phyloP scores from a whole-genome alignment of 2,113 vertebrate species.

The Mastomys natalensis region DNA sequence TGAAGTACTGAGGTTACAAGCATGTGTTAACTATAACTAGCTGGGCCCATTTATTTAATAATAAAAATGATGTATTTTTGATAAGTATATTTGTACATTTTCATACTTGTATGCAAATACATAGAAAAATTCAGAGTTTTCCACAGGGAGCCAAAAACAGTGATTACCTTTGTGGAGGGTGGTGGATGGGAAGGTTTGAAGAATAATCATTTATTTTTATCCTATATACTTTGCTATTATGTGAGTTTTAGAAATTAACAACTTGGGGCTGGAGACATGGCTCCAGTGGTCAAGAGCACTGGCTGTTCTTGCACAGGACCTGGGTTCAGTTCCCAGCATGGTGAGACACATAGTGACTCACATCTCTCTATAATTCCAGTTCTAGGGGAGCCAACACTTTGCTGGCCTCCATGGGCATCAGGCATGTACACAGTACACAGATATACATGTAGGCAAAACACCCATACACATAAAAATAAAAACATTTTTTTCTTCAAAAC shows the following conservation, averaged over 20 bases:
- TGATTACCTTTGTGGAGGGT: too few species aligned
- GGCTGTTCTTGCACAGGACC: background rate
- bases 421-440: background rate
- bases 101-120: background rate
- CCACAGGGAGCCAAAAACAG: background rate
- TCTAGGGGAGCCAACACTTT: background rate
- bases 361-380: background rate
- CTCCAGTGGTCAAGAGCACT: background rate
- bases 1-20: background rate
- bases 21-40: background rate
- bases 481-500: background rate
- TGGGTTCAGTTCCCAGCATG: background rate
- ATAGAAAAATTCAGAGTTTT: background rate
- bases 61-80: background rate
- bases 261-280: background rate
- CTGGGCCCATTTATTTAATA: background rate
- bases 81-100: constrained; percentile 12
- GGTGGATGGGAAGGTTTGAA: background rate
- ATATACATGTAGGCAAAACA: background rate
- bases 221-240: background rate
- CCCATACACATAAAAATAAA: background rate
- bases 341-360: background rate
- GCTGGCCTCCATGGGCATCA: background rate
- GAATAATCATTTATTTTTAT: background rate
- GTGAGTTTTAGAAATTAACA: background rate